Evolutionary conservation across 2,113 vertebrate genomes (phyloP), one percentile per base, ranked within the genome.

Genomic region (Spea bombifrons): DNA sequence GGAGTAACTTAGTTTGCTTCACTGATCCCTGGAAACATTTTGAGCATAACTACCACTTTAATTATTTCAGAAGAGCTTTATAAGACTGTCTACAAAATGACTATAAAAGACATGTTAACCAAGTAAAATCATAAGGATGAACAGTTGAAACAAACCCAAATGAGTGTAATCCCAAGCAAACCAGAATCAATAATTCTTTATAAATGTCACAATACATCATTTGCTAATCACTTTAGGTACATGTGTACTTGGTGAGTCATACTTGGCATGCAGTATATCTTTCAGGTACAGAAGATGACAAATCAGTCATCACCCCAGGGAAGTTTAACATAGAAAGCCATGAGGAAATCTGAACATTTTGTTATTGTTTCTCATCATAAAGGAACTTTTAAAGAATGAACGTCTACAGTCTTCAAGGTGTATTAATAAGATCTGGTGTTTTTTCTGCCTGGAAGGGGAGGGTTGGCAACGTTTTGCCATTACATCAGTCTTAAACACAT

Each of bases 291-390:
- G 15, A 30, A 7, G 3, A n/a, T 75, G 30, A 66, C 65, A 8
- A 45, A 15, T 68, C 55, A 2, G 9, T 59, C 15, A 9, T 45
- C 16, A 44, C 15, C 64, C 65, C 30, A 5, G 57, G 75, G 75
- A 43, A 47, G n/a, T 30, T 48, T 48, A 13, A 49, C 4, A 59
- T 16, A 30, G 30, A 57, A 45, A 52, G 15, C 46, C 65, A 53
- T 45, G 4, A 12, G 65, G 50, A 76, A n/a, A 47, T 68, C n/a
- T 5, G n/a, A 16, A 47, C 49, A 76, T 76, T 76, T 13, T 76
- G 43, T 57, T 68, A 66, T 47, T 16, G 10, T 59, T 9, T 13
- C 55, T 13, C 55, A 8, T 59, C 55, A 59, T 59, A 13, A 9
- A 59, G 55, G 30, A 30, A 30, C 30, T 30, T 30, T 30, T 30